Conservation (phyloP, 2,888 invertebrate species). For the Ophion obscuratus region DNA sequence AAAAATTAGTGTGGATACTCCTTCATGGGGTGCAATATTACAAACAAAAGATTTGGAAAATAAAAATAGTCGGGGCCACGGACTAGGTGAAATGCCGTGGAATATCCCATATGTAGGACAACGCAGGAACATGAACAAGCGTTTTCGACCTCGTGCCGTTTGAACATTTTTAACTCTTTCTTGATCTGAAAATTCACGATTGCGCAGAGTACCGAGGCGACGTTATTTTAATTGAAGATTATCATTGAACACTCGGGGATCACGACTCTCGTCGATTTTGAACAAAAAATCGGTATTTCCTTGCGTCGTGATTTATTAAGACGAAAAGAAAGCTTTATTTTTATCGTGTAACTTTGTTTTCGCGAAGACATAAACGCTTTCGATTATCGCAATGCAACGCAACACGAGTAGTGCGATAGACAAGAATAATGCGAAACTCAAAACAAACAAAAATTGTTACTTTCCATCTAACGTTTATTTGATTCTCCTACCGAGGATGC, state of each 20-base stretch:
- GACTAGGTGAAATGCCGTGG: no score
- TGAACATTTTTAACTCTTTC: background rate
- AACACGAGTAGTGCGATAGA: conserved; percentile 30
- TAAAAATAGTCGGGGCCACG: no score
- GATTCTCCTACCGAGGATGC: conserved; percentile 73
- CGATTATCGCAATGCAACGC: conserved; percentile 50
- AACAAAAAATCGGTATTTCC: background rate
- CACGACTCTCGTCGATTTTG: no score
- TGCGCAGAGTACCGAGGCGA: background rate
- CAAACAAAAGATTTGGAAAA: no score
- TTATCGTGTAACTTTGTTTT: conserved; percentile 61
- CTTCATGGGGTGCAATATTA: no score
- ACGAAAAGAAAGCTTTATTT: background rate
- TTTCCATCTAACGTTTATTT: conserved; percentile 67
- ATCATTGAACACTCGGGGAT: no score
- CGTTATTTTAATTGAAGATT: no score
- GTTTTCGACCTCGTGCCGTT: background rate
- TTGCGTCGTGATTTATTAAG: conserved; percentile 7
- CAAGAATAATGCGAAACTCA: conserved; percentile 51
- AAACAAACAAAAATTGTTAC: conserved; percentile 67
- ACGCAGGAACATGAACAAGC: no score
- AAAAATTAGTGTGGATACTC: no score
- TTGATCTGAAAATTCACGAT: background rate
- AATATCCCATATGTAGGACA: no score
- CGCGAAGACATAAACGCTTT: conserved; percentile 61